Evolutionary conservation across 1,140 invertebrate genomes (phyloP), one percentile per base, ranked within the genome.

Genomic region (Macrobrachium nipponense): DNA sequence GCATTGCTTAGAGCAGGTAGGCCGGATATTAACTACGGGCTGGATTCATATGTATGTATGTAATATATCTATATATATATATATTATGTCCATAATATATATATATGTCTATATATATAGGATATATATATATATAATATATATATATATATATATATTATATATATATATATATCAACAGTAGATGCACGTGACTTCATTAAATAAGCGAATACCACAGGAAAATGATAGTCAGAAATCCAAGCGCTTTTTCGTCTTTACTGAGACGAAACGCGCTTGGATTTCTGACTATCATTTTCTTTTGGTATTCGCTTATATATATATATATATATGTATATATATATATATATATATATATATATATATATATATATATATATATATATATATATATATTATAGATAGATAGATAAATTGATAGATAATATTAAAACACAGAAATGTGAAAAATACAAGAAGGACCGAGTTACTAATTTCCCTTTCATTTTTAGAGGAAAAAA

Each of bases 271-370:
- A n/a, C n/a, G n/a, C n/a, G n/a, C n/a, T n/a, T n/a, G n/a, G n/a
- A n/a, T n/a, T n/a, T n/a, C n/a, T n/a, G n/a, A n/a, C n/a, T n/a
- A n/a, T n/a, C n/a, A n/a, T n/a, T n/a, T n/a, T n/a, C n/a, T n/a
- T n/a, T n/a, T n/a, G n/a, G 27, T 36, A 4, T 36, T 36, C 11
- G 11, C 7, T 0, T 66, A 68, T 68, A 68, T 68, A n/a, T 23
- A 2, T 5, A 70, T 70, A 70, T 70, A 70, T 36, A 23, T 36
- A 23, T 70, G 36, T 70, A 23, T 70, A 70, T 70, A 70, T 70
- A 70, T 70, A 27, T 70, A 27, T 70, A 27, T 70, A n/a, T n/a
- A n/a, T n/a, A n/a, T n/a, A n/a, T 70, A 27, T 70, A 27, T 70
- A 6, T 70, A 27, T 70, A 27, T 70, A 27, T 70, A 27, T 23